Percentiles rank a stretch among this genome's conserved stretches.
Evolutionary conservation across 2,888 invertebrate genomes (phyloP).

Genomic region (Drosophila neoperkinsi): DNA sequence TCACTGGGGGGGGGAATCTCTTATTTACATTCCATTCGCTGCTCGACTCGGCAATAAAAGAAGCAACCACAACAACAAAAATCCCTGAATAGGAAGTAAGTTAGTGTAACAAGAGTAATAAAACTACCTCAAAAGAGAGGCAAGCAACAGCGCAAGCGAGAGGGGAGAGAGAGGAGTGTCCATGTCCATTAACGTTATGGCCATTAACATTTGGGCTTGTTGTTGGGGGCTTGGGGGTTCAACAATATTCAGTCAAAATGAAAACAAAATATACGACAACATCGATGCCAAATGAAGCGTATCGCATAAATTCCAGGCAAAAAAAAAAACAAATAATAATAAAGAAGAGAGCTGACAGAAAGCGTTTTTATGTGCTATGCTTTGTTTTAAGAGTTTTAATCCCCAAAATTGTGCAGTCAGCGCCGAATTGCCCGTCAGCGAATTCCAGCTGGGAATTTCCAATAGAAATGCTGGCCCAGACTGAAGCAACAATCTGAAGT

Average conservation of each 20-base stretch:
- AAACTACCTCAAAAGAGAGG: conserved; percentile 59
- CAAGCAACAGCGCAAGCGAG: conserved; percentile 8
- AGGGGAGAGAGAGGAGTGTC: conserved; percentile 33
- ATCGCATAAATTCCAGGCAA: conserved; percentile 64
- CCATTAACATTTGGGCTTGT: not conserved
- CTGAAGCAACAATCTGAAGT: conserved; percentile 26
- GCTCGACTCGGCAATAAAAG: conserved; percentile 21
- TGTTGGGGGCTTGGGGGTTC: conserved; percentile 28
- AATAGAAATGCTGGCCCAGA: conserved; percentile 53
- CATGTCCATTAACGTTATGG: conserved; percentile 59
- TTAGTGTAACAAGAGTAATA: conserved; percentile 79
- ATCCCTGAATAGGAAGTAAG: conserved; percentile 69
- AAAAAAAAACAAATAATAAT: not conserved
- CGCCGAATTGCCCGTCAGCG: conserved; percentile 39
- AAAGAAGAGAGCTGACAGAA: conserved; percentile 7
- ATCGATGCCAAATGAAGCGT: conserved; percentile 67
- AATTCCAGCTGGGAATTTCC: conserved; percentile 52
- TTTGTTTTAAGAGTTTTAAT: conserved; percentile 16
- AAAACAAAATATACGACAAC: conserved; percentile 67
- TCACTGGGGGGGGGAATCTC: not conserved
- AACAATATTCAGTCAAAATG: conserved; percentile 73
- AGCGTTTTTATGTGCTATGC: conserved; percentile 19
- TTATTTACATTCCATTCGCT: conserved; percentile 46
- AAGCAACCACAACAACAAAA: conserved; percentile 23
- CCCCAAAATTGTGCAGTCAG: conserved; percentile 17